Evolutionary conservation across 2,113 vertebrate genomes (phyloP), one percentile per base, ranked within the genome.

Genomic region (Acanthochromis polyacanthus): DNA sequence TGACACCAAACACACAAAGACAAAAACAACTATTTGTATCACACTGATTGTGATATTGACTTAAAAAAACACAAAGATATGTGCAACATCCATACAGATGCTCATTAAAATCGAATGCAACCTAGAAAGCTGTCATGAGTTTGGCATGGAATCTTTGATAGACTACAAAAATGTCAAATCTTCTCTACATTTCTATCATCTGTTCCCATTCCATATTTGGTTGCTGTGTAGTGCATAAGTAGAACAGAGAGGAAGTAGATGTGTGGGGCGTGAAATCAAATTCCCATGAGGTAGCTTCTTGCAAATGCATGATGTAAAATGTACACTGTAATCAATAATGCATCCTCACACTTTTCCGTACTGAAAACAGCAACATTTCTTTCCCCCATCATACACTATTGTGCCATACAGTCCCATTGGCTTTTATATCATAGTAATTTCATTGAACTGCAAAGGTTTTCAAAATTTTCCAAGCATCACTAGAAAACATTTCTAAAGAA

Each of bases 51-150:
- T 55, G 51, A 69, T 11, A 57, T 78, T 16, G 20, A 60, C 55
- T 61, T 12, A 17, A 64, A 65, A 46, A 36, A 25, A 25, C 25
- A 2, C 19, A 10, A 65, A 22, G 14, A 30, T 7, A 16, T 1
- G 15, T 62, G 10, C 19, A 36, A 64, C 22, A 53, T 40, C 59
- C 52, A 46, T 10, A 51, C 30, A 46, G 53, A 43, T 10, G 3
- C 43, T 73, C 58, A 59, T 78, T 40, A 55, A 56, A 61, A 22
- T 28, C 11, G 48, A 67, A 70, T 51, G 15, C 10, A 46, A 12
- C 17, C 3, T 7, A 63, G 59, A 62, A 83, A 59, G 50, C 75
- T 58, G 72, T 82, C 30, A 60, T 75, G n/a, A 51, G 19, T 48
- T 69, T 73, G n/a, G 23, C 51, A 30, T n/a, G 28, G 51, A 43